Base-by-base conservation (phyloP, 2,888 invertebrate genomes). In the Ommatoiulus sabulosus region DNA sequence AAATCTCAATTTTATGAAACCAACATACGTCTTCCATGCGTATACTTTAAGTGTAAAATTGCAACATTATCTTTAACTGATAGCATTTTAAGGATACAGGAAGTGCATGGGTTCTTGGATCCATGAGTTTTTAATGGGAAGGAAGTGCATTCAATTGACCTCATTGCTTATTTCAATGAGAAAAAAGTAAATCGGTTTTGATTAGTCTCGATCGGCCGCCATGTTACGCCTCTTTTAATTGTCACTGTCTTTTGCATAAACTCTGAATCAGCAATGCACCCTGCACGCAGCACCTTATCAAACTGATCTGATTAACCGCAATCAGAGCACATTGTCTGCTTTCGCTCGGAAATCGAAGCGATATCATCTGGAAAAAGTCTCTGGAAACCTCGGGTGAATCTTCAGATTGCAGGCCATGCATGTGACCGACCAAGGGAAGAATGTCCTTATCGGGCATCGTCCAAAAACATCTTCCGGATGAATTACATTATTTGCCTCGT, bases 401-500 rank as follows among this genome's bases (percentile, higher is more conserved):
- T n/a, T n/a, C 63, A n/a, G 63, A 63, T 63, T 63, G 63, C 63
- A 24, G 24, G 72, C 24, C 72, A 72, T n/a, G n/a, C n/a, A n/a
- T 24, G 24, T 72, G 72, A 72, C 6, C 72, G 24, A 72, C 72
- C 72, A 17, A n/a, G 63, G 3, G 63, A n/a, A 63, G 63, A 63
- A n/a, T 6, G 63, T 20, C 63, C 72, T 72, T 72, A 72, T 72
- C 72, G 72, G n/a, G 72, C 72, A 72, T 72, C 72, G 72, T 1
- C 63, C 6, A 72, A 72, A 17, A 72, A 24, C 72, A 72, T 72
- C 72, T 72, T 72, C 72, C 72, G 72, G 72, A 72, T 72, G 72
- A 72, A 72, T 72, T 72, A 72, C 72, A 72, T 72, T 72, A 72
- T 72, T 72, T 72, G 8, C 72, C 24, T 24, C 72, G 72, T 72